Evolutionary conservation across 2,113 vertebrate species (phyloP).

Genomic region (Helogale parvula): DNA sequence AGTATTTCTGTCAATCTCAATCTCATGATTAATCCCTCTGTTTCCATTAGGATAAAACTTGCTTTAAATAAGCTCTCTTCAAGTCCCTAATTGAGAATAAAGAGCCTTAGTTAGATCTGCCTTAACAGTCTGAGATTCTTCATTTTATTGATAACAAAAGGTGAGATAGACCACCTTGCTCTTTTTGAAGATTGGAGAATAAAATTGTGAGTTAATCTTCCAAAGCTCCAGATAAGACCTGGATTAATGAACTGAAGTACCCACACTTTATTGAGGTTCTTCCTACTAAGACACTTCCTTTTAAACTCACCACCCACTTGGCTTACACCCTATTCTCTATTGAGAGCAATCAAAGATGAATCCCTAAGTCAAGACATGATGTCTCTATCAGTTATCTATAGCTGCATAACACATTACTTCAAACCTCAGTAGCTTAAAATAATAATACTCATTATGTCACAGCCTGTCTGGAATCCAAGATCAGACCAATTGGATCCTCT

Average conservation of each 20-base stretch:
- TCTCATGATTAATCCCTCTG: background rate
- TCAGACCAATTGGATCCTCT: background rate
- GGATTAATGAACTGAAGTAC: background rate
- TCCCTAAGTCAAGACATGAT: background rate
- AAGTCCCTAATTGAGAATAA: background rate
- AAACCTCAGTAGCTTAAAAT: background rate
- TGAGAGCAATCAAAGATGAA: background rate
- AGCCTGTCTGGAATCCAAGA: background rate
- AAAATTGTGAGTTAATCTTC: background rate
- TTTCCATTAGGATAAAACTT: slow-evolving; percentile 8
- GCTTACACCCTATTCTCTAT: background rate
- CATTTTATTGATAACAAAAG: slow-evolving; percentile 16
- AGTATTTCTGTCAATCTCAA: background rate
- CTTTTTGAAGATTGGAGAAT: background rate
- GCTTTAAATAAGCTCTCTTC: background rate
- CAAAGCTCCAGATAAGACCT: background rate
- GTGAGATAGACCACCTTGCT: background rate
- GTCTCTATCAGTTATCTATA: background rate
- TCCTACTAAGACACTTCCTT: background rate
- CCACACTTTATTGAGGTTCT: background rate
- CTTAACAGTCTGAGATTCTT: background rate
- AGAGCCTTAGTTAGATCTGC: background rate
- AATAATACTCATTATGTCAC: background rate
- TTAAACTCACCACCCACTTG: background rate
- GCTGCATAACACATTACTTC: background rate